Percentiles rank a stretch among this genome's conserved stretches.
phyloP scores from a whole-genome alignment of 2,113 vertebrate species.

The Caracal caracal region DNA sequence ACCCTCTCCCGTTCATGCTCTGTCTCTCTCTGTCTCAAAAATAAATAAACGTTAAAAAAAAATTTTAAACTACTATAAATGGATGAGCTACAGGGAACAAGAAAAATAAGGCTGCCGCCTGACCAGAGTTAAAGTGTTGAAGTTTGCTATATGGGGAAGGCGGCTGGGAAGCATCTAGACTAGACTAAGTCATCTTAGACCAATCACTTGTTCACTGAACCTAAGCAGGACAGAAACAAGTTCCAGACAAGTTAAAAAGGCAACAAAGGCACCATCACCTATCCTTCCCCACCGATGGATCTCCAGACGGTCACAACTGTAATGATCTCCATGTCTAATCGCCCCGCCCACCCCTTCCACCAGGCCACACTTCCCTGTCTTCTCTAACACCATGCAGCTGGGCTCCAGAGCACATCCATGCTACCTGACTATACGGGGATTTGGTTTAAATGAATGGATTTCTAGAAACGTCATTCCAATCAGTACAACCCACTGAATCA shows the following conservation, averaged over 20 bases:
- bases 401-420: not conserved
- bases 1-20: too few species aligned
- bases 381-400: not conserved
- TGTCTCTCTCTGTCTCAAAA: too few species aligned
- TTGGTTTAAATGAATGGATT: not conserved
- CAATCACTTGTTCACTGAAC: not conserved
- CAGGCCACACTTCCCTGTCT: not conserved
- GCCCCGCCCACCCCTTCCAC: not conserved
- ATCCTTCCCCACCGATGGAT: not conserved
- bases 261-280: not conserved
- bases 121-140: not conserved
- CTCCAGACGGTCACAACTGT: not conserved
- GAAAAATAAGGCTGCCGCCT: not conserved
- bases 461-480: not conserved
- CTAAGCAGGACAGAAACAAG: not conserved
- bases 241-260: not conserved
- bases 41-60: too few species aligned
- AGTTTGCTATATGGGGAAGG: accelerated
- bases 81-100: not conserved
- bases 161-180: not conserved
- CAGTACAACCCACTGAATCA: not conserved
- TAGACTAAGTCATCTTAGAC: not conserved
- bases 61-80: too few species aligned
- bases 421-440: too few species aligned
- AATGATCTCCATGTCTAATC: not conserved